Percentiles rank a stretch among this genome's conserved stretches.
Evolutionary conservation across 1,140 invertebrate genomes (phyloP).

Genomic region (Ptiloglossa arizonensis): DNA sequence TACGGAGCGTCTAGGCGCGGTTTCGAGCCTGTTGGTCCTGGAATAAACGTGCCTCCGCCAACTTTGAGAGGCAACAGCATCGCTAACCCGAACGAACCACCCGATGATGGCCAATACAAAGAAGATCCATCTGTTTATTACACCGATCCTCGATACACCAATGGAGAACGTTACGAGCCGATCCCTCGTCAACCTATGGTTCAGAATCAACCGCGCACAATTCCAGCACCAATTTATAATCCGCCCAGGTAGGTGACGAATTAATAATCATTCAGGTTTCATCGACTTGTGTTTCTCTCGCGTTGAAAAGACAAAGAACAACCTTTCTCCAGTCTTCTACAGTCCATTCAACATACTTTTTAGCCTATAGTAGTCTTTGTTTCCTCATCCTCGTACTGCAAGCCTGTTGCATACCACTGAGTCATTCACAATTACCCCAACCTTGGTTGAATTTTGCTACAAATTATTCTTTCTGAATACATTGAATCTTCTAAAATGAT

Average conservation of each 20-base stretch:
- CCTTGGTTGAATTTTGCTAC: too few species aligned
- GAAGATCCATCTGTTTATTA: slow-evolving; percentile 91
- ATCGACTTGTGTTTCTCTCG: too few species aligned
- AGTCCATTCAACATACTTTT: too few species aligned
- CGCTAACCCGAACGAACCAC: slow-evolving; percentile 82
- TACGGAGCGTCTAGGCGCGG: slow-evolving; percentile 90
- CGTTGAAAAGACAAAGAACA: too few species aligned
- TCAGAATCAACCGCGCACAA: slow-evolving; percentile 23
- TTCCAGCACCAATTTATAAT: slow-evolving; percentile 43
- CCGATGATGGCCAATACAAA: slow-evolving; percentile 91
- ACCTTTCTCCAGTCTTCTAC: too few species aligned
- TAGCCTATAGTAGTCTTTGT: too few species aligned
- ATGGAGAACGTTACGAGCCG: slow-evolving; percentile 78
- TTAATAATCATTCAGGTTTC: too few species aligned
- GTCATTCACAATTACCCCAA: too few species aligned
- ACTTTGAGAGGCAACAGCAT: slow-evolving; percentile 83
- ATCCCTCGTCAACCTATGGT: slow-evolving; percentile 51
- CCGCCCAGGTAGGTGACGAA: slow-evolving; percentile 27
- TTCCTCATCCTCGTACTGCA: too few species aligned
- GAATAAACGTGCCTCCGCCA: slow-evolving; percentile 90
- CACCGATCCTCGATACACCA: slow-evolving; percentile 87
- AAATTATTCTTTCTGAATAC: too few species aligned
- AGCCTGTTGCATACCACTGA: too few species aligned
- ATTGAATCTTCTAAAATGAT: too few species aligned
- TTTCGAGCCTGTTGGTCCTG: slow-evolving; percentile 89